Evolutionary conservation across 2,888 invertebrate species (phyloP), one percentile per base, ranked within the genome.

Genomic region (Erynnis tages): DNA sequence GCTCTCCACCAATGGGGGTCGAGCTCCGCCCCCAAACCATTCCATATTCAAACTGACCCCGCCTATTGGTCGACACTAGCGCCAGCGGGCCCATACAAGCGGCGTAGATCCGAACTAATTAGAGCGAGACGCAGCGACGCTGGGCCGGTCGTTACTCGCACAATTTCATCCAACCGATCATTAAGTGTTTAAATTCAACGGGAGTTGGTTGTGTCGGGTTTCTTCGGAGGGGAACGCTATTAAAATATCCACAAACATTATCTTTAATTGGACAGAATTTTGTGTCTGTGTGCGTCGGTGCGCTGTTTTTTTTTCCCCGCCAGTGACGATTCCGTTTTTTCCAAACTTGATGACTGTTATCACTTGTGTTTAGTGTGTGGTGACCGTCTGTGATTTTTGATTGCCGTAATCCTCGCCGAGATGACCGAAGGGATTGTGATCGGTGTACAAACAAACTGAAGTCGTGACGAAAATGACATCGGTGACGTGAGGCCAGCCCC

Each of bases 181-280:
- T 89, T 89, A 89, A 89, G 89, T 89, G 89, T 89, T 89, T 89
- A 89, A 89, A 81, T 82, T 82, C 88, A 79, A 82, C 86, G 79
- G 79, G 86, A 85, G 89, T 84, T 88, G 89, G 89, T 88, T 89
- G 89, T 89, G 89, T 89, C 89, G 86, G 81, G 72, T 89, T 88
- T 85, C 88, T 67, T 75, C 85, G 84, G 86, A 84, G 88, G 89
- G 89, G 86, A 77, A 79, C 84, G 82, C 84, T 87, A 89, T 89
- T 89, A 89, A 88, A 89, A 89, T 87, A 86, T 88, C 87, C 81
- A 85, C 87, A 87, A 87, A 87, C 87, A 89, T 89, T 89, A 89
- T 79, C 87, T 87, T 86, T 89, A 89, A 89, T 89, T 89, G 89
- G 87, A 82, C 86, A 79, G 84, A 79, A 75, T 79, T 87, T 83